phyloP scores from a whole-genome alignment of 2,888 invertebrate genomes.

The Gonocerus acuteangulatus region DNA sequence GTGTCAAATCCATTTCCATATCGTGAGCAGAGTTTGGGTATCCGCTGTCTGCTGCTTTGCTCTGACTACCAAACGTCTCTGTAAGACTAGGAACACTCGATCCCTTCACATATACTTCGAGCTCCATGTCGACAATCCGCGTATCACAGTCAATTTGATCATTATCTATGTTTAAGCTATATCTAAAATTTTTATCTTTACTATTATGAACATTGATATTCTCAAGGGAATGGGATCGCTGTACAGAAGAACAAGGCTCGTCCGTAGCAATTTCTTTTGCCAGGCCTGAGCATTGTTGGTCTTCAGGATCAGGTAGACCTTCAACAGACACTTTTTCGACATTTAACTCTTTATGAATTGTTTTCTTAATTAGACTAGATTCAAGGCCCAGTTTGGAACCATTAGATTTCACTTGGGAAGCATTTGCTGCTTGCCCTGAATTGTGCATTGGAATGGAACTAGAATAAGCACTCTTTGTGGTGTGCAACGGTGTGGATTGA shows the following conservation, averaged over 20 bases:
- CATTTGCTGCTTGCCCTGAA: too few relatives aligned
- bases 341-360: too few relatives aligned
- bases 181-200: slow-evolving; percentile 29
- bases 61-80: slow-evolving; percentile 31
- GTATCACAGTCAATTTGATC: slow-evolving; percentile 26
- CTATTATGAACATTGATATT: slow-evolving; percentile 25
- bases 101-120: not conserved
- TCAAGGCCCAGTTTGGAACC: too few relatives aligned
- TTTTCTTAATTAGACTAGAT: too few relatives aligned
- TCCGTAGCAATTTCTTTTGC: too few relatives aligned
- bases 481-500: too few relatives aligned
- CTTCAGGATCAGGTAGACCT: too few relatives aligned
- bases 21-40: slow-evolving; percentile 37
- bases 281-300: too few relatives aligned
- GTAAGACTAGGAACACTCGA: slow-evolving; percentile 28
- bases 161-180: slow-evolving; percentile 33
- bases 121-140: slow-evolving; percentile 14
- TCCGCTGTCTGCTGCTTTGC: slow-evolving; percentile 37
- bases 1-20: slow-evolving; percentile 38
- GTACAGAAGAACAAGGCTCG: slow-evolving; percentile 11
- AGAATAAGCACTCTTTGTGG: too few relatives aligned
- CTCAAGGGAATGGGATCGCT: slow-evolving; percentile 28
- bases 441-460: too few relatives aligned
- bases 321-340: too few relatives aligned
- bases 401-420: too few relatives aligned